phyloP scores from a whole-genome alignment of 2,113 vertebrate genomes.

The Vicugna pacos region DNA sequence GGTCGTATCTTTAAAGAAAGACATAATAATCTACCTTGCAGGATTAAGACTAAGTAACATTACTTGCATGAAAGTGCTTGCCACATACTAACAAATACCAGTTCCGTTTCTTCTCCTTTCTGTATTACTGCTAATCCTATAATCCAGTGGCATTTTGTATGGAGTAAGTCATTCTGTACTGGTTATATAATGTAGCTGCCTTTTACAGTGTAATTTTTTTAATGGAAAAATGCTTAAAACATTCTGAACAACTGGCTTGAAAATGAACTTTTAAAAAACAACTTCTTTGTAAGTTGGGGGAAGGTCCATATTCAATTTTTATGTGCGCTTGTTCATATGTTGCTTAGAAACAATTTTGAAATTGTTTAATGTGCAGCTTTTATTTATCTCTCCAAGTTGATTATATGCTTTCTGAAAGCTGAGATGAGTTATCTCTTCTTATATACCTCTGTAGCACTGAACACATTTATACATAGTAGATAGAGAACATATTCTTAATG shows the following conservation, averaged over 20 bases:
- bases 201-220: conserved; percentile 13
- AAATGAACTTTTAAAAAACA: conserved; percentile 20
- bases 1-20: conserved; percentile 43
- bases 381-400: not conserved
- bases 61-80: not conserved
- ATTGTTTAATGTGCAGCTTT: not conserved
- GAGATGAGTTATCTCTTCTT: not conserved
- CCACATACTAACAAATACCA: not conserved
- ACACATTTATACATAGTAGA: not conserved
- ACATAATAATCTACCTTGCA: not conserved
- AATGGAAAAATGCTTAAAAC: conserved; percentile 47
- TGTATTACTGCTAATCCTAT: not conserved
- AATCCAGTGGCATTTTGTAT: conserved; percentile 9
- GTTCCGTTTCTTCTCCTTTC: conserved; percentile 15
- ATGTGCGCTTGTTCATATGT: not conserved
- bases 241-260: conserved; percentile 19
- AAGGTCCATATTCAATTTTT: conserved; percentile 15
- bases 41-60: not conserved
- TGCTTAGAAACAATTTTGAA: conserved; percentile 27
- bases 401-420: conserved; percentile 12
- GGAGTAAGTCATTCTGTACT: conserved; percentile 20
- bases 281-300: not conserved
- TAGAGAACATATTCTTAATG: not conserved
- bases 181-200: not conserved
- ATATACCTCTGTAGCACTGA: not conserved